phyloP scores from a whole-genome alignment of 35 echinoderm and acorn worm species.

The Lytechinus pictus region DNA sequence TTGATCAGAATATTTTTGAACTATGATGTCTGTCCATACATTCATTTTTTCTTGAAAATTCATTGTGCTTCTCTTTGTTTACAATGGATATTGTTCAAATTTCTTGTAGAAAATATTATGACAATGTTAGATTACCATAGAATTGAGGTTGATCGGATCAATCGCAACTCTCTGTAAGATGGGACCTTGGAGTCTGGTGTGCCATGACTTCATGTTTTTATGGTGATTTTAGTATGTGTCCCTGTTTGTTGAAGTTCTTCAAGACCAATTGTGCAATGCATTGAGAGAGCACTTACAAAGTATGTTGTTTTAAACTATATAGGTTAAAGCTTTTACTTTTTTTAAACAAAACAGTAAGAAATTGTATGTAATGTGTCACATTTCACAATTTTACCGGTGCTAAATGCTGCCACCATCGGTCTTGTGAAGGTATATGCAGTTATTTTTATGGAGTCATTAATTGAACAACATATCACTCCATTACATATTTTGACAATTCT shows the following conservation, averaged over 20 bases:
- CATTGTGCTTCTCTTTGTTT: no score
- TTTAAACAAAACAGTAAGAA: neutral
- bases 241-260: neutral
- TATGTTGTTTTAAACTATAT: neutral
- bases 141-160: no score
- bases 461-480: neutral
- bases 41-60: no score
- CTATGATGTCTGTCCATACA: no score
- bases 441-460: neutral
- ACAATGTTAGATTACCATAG: no score
- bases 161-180: no score
- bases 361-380: neutral
- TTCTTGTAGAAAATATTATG: no score
- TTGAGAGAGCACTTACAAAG: neutral
- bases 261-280: neutral
- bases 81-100: no score
- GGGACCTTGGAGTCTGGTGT: no score
- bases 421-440: neutral
- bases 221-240: neutral
- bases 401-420: neutral
- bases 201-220: neutral
- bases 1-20: no score
- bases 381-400: neutral
- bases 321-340: neutral
- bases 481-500: neutral